Percentiles rank a stretch among this genome's conserved stretches.
These are phyloP conservation scores for Mesocricetus auratus DNA, from an alignment of 2,113 vertebrate genomes.

Conservation along the genomic window DNA sequence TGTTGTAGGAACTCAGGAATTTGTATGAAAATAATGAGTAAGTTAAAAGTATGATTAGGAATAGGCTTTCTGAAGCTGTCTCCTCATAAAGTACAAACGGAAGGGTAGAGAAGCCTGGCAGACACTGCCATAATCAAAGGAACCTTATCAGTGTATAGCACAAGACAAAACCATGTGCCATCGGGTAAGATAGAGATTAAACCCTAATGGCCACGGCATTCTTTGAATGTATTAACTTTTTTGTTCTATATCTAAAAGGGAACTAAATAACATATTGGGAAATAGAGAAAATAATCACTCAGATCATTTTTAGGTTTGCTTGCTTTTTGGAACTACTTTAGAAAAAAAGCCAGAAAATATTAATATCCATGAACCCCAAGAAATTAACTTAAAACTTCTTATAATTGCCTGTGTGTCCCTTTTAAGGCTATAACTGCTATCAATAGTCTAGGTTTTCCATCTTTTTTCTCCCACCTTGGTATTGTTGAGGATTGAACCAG, in stretches of 20 bases:
- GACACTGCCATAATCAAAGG: not conserved
- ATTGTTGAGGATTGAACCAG: not conserved
- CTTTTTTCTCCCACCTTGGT: not conserved
- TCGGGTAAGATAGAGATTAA: not conserved
- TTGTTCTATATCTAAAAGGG: not conserved
- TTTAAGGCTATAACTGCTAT: not conserved
- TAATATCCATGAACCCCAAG: constrained; percentile 12
- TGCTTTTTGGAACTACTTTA: not conserved
- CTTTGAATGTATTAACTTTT: not conserved
- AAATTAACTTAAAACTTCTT: not conserved
- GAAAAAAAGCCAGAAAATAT: constrained; percentile 12
- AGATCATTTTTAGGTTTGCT: constrained; percentile 31
- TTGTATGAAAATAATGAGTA: not conserved
- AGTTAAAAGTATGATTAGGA: not conserved
- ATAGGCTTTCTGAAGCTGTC: not conserved
- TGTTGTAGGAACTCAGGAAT: not conserved
- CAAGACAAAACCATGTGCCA: not conserved
- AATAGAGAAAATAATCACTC: constrained; percentile 44
- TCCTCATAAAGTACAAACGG: not conserved
- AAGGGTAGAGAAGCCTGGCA: not conserved
- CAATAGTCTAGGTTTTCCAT: not conserved
- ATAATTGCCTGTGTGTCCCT: not conserved
- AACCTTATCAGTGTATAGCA: not conserved
- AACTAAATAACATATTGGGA: not conserved
- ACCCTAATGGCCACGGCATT: not conserved